phyloP scores from a whole-genome alignment of 2,888 invertebrate genomes.

The Exocentrus adspersus region DNA sequence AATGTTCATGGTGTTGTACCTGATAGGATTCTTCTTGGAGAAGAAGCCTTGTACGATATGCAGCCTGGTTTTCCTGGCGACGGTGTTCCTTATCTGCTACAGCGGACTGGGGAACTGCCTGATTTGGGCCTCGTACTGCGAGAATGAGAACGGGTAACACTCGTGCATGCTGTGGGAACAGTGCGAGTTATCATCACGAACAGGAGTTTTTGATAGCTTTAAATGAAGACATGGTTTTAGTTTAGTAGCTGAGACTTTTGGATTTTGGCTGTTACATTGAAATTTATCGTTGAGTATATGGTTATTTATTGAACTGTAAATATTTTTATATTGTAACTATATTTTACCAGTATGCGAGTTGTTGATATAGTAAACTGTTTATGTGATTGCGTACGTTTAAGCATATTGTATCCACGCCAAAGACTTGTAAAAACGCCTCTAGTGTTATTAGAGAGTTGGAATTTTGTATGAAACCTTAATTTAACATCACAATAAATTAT shows the following conservation, averaged over 20 bases:
- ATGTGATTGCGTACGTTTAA: slow-evolving; percentile 22
- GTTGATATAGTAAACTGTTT: no score
- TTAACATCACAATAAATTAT: slow-evolving; percentile 15
- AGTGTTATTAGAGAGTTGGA: slow-evolving; percentile 16
- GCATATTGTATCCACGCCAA: slow-evolving; percentile 38
- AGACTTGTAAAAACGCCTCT: slow-evolving; percentile 34
- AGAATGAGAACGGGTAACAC: slow-evolving; percentile 66
- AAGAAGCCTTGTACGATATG: slow-evolving; percentile 98
- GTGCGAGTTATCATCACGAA: no score
- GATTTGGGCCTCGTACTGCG: slow-evolving; percentile 88
- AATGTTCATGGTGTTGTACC: slow-evolving; percentile 96
- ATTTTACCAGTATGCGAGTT: slow-evolving; percentile 27
- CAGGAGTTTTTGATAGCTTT: no score
- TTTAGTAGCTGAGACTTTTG: slow-evolving; percentile 26
- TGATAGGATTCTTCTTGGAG: slow-evolving; percentile 96
- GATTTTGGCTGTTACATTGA: slow-evolving; percentile 27
- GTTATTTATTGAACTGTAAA: slow-evolving; percentile 40
- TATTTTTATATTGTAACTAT: slow-evolving; percentile 37
- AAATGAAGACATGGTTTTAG: slow-evolving; percentile 27
- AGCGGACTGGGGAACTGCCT: slow-evolving; percentile 95
- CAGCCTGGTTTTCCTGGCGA: slow-evolving; percentile 92
- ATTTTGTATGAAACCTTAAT: slow-evolving; percentile 16
- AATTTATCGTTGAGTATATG: slow-evolving; percentile 26
- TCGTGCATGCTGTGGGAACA: background rate
- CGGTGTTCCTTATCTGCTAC: slow-evolving; percentile 94